Evolutionary conservation across 30 jellyfish, hydroid and myxozoan genomes (phyloP).

Genomic region (Chironex yamaguchii): DNA sequence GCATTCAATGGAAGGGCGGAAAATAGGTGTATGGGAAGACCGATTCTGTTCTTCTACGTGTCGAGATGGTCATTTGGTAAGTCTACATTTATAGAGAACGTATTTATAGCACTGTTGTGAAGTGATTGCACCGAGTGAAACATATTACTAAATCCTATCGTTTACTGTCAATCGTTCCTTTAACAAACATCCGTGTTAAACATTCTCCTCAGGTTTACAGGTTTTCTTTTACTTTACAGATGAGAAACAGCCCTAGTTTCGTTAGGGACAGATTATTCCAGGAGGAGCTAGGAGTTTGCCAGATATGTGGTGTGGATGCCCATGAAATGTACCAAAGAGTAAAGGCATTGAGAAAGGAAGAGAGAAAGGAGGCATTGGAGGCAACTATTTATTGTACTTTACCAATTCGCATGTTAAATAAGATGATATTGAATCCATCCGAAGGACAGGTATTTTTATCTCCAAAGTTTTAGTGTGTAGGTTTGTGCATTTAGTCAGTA

Average conservation of each 20-base stretch:
- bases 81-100: too few species aligned
- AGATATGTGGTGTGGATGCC: conserved; percentile 72
- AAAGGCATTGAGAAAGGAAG: conserved; percentile 29
- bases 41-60: conserved; percentile 72
- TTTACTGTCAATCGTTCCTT: not conserved
- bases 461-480: not conserved
- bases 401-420: conserved; percentile 53
- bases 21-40: conserved; percentile 44
- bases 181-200: not conserved
- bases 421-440: conserved; percentile 67
- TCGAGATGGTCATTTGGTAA: conserved; percentile 62
- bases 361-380: conserved; percentile 64
- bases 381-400: conserved; percentile 39
- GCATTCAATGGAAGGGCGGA: conserved; percentile 11
- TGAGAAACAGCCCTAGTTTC: conserved; percentile 57
- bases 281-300: conserved; percentile 80
- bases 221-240: conserved; percentile 6
- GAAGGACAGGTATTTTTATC: conserved; percentile 66
- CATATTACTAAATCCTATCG: too few species aligned
- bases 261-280: conserved; percentile 70
- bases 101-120: too few species aligned
- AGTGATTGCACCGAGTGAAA: too few species aligned
- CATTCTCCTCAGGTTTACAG: not conserved
- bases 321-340: conserved; percentile 46
- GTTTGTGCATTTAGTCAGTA: too few species aligned